Conservation (phyloP, 2,797 vertebrate species). For the Etheostoma perlongum region DNA sequence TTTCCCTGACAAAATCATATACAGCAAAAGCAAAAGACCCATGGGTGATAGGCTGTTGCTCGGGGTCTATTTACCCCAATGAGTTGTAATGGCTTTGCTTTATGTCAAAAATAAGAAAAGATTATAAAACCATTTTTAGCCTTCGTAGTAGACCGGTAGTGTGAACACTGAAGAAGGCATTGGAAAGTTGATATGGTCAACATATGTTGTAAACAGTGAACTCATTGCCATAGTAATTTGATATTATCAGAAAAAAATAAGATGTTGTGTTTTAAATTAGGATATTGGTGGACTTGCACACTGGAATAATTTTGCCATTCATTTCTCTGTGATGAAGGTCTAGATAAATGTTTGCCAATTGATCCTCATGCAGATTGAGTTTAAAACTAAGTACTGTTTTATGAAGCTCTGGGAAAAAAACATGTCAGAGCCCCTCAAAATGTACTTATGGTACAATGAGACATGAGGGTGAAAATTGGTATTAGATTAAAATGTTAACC, state of each 20-base stretch:
- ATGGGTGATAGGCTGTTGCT: background rate
- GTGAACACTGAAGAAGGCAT: conserved; percentile 3
- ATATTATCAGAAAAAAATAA: background rate
- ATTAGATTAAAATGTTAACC: too few relatives aligned
- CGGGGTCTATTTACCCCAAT: background rate
- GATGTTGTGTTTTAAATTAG: background rate
- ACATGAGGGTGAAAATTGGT: too few relatives aligned
- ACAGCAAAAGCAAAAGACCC: background rate
- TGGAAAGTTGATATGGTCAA: background rate
- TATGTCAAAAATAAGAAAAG: background rate
- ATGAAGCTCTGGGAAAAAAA: too few relatives aligned
- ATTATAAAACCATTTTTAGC: background rate
- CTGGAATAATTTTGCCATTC: background rate
- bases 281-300: background rate
- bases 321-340: background rate
- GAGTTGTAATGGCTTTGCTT: conserved; percentile 1
- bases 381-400: background rate
- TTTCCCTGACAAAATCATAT: background rate
- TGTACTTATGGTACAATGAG: too few relatives aligned
- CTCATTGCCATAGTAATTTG: background rate
- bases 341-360: background rate
- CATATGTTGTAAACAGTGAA: background rate
- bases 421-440: background rate
- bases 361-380: background rate
- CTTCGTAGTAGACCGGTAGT: conserved; percentile 1